Evolutionary conservation across 2,113 vertebrate species (phyloP), one percentile per base, ranked within the genome.

Genomic region (Chlorodrepanis virens): DNA sequence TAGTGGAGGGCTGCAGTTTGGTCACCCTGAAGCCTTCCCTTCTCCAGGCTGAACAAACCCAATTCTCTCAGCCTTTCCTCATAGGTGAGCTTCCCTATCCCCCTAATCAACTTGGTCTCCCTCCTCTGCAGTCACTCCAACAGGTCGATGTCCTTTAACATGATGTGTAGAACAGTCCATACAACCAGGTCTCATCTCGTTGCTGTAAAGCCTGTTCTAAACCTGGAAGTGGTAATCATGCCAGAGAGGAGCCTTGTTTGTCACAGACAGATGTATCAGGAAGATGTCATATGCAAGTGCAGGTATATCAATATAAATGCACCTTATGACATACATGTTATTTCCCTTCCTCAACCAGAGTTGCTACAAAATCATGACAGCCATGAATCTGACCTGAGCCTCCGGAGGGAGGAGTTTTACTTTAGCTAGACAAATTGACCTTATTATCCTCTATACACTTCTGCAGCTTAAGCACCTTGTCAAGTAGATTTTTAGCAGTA

Each of bases 401-500:
- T 82, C 4, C 1, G 18, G 25, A 31, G 23, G 19, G 22, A 57
- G 23, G 6, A 2, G 0, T 37, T 82, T 59, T 65, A 33, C 37
- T 87, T 92, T 49, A 87, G 54, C 45, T 42, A 54, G 27, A 65
- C 20, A 76, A 91, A 91, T 50, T 61, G 25, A 83, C 54, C 49
- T 89, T 80, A 80, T 60, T 92, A 78, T 67, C n/a, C 20, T 64
- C n/a, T 13, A n/a, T 44, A 70, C 10, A 67, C 28, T 91, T 53
- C 71, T 82, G 71, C 74, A 91, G 63, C 29, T 96, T 82, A 94
- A 83, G 53, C 47, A 74, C 50, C 13, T 84, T 45, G 37, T 79
- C 76, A 91, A 45, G 24, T 53, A 78, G 49, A 82, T 71, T 82
- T 91, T 91, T 91, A 91, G 93, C 47, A 39, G 53, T 19, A 83